Evolutionary conservation across 37 sponge, comb jelly and placozoan genomes (phyloP), one percentile per base, ranked within the genome.

Genomic region (Corticium candelabrum): DNA sequence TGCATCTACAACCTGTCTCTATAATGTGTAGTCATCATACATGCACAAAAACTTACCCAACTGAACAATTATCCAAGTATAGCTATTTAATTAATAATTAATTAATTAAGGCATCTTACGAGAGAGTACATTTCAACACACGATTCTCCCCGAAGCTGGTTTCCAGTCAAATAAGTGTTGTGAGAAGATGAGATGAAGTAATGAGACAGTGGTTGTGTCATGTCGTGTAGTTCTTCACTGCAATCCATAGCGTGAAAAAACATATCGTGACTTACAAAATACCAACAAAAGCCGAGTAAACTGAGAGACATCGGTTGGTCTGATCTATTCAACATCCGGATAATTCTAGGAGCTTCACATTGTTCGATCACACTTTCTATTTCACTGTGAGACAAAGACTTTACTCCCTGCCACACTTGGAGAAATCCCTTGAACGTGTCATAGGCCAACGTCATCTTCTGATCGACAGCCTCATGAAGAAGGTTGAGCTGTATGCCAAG

Each of bases 131-230:
- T 88, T 75, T 38, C 31, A 15, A 82, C 77, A 1, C 74, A 80
- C 1, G 89, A 88, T 50, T 84, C 85, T 37, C 89, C 89, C 35
- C 74, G 41, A 69, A 88, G 76, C 68, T 88, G 89, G 67, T 85
- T 83, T 4, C 89, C 89, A 41, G 85, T 82, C 68, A 88, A 84
- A 77, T 88, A 88, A 2, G 89, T 88, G 74, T 88, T 88, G 73
- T 88, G 89, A 4, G 89, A 88, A 11, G 89, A 85, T 11, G 89
- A 81, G 36, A 88, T 85, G 77, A 85, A 88, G 80, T 88, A 88
- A 30, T 82, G 57, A 0, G 79, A 1, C 37, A 88, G 78, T 1
- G 89, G 85, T 0, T 74, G 71, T 0, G 39, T 78, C 79, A 85
- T 77, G 50, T 80, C 78, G 0, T 88, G 78, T 40, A 39, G 11